A percentile compares a stretch with the other conserved stretches of the same genome.
Conservation (phyloP, 1,140 invertebrate genomes). For the Lasioglossum albipes region DNA sequence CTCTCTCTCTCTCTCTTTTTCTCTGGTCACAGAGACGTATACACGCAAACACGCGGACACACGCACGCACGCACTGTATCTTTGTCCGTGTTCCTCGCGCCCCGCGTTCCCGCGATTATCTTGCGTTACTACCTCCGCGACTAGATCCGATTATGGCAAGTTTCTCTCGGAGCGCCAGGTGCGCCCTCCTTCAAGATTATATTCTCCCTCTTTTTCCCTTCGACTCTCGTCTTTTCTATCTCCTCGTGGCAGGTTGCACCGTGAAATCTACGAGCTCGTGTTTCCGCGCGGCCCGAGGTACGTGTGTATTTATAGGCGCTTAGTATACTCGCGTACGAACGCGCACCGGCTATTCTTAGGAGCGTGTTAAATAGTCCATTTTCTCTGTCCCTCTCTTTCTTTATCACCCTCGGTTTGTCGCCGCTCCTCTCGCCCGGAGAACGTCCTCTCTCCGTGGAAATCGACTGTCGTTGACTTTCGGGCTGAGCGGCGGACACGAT, state of each 20-base stretch:
- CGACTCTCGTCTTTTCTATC: slow-evolving; percentile 39
- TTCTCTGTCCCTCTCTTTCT: slow-evolving; percentile 34
- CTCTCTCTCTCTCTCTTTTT: slow-evolving; percentile 7
- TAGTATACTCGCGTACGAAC: slow-evolving; percentile 63
- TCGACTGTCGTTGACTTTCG: background rate
- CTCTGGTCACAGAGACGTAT: background rate
- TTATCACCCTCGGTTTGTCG: slow-evolving; percentile 7
- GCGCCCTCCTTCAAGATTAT: slow-evolving; percentile 47
- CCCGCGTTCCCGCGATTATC: slow-evolving; percentile 16
- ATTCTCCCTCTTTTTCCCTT: slow-evolving; percentile 37
- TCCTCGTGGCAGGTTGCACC: slow-evolving; percentile 60
- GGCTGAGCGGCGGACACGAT: background rate
- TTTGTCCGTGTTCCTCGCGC: slow-evolving; percentile 3
- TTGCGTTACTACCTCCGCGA: slow-evolving; percentile 33
- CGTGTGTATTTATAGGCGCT: slow-evolving; percentile 68
- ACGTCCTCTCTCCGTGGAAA: too few relatives aligned
- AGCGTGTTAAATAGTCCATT: slow-evolving; percentile 59
- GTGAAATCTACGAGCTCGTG: slow-evolving; percentile 67
- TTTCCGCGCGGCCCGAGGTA: slow-evolving; percentile 66
- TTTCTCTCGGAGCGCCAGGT: slow-evolving; percentile 42
- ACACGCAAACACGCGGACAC: background rate
- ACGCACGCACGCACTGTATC: background rate
- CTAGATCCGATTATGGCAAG: slow-evolving; percentile 40
- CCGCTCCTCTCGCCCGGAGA: background rate
- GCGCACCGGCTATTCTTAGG: slow-evolving; percentile 64